Conservation (phyloP, 2,888 invertebrate species). For the Tetranychus piercei region DNA sequence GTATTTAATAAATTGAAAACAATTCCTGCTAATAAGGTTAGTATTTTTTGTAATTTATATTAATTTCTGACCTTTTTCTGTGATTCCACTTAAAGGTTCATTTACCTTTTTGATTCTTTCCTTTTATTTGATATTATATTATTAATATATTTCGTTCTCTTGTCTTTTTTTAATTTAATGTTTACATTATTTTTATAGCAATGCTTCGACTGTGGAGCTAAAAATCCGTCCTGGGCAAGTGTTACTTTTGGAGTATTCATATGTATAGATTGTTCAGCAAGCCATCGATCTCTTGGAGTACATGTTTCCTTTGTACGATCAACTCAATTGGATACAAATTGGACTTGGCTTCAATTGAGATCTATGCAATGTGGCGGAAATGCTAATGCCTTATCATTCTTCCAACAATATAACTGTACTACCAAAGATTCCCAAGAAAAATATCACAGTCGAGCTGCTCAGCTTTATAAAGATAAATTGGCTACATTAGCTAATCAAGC, state of each 20-base stretch:
- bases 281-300: constrained; percentile 88
- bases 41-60: too few relatives aligned
- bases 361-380: constrained; percentile 99
- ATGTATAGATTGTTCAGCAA: constrained; percentile 94
- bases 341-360: constrained; percentile 91
- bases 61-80: too few relatives aligned
- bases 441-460: constrained; percentile 85
- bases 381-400: constrained; percentile 61
- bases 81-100: too few relatives aligned
- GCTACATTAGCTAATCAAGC: constrained; percentile 61
- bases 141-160: too few relatives aligned
- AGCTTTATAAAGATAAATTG: constrained; percentile 77
- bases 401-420: constrained; percentile 68
- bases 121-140: too few relatives aligned
- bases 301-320: constrained; percentile 94
- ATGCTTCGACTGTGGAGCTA: constrained; percentile 95
- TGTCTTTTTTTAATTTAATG: too few relatives aligned
- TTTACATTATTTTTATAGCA: constrained; percentile 41
- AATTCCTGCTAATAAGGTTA: too few relatives aligned
- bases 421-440: constrained; percentile 81
- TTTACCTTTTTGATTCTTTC: too few relatives aligned
- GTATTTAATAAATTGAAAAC: too few relatives aligned
- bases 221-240: constrained; percentile 97
- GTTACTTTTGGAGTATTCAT: constrained; percentile 99
- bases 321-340: constrained; percentile 93